These are phyloP conservation scores for Atherinosoma microstoma DNA, from an alignment of 2,797 vertebrate species.

Conservation along the genomic window DNA sequence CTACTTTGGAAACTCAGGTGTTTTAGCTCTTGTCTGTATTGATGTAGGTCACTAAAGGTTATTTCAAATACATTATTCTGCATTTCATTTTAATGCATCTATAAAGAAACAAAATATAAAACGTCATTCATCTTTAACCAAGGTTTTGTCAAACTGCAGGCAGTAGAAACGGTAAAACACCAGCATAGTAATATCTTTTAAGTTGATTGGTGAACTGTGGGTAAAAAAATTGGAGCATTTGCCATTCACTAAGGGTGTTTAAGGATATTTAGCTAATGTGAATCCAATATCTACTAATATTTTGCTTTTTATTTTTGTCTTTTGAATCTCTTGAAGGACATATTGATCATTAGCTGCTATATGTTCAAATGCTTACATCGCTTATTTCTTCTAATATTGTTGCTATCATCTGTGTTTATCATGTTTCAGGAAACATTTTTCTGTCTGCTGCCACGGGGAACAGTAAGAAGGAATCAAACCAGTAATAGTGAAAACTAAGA, in stretches of 20 bases:
- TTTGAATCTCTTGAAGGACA: not conserved
- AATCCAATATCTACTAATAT: not conserved
- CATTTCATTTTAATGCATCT: not conserved
- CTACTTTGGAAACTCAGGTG: not conserved
- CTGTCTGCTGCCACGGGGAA: not conserved
- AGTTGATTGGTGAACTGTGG: not conserved
- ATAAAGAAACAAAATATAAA: not conserved
- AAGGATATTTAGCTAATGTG: not conserved
- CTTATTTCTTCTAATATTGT: not conserved
- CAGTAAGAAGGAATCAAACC: not conserved
- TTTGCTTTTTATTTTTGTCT: not conserved
- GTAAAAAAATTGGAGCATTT: not conserved
- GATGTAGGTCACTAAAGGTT: not conserved
- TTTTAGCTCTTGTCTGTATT: not conserved
- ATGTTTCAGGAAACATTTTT: slow-evolving; percentile 1
- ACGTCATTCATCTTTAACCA: too few species aligned
- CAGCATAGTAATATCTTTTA: not conserved
- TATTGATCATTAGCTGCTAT: not conserved
- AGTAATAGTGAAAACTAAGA: slow-evolving; percentile 2
- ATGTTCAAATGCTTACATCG: not conserved
- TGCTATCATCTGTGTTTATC: not conserved
- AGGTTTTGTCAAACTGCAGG: not conserved
- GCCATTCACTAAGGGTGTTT: not conserved
- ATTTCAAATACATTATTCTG: not conserved
- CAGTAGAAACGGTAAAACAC: not conserved